phyloP scores from a whole-genome alignment of 1,140 invertebrate species.

The Ceratina japonica region DNA sequence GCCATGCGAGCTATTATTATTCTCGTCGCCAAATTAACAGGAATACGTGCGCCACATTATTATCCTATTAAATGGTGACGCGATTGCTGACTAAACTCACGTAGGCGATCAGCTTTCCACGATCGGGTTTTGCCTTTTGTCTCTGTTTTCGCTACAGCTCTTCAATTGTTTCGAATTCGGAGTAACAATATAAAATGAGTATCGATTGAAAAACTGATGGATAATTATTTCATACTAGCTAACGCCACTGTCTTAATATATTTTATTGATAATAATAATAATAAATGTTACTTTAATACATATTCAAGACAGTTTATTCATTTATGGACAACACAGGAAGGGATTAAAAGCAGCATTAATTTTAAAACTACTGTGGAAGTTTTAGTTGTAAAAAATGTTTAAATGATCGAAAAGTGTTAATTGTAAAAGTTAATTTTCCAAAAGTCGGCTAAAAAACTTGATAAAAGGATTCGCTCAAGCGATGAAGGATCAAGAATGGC shows the following conservation, averaged over 20 bases:
- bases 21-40: constrained; percentile 32
- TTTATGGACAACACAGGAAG: too few species aligned
- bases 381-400: too few species aligned
- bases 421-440: too few species aligned
- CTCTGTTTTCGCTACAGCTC: neutral
- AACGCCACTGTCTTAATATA: neutral
- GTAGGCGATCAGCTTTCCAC: neutral
- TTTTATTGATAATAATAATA: neutral
- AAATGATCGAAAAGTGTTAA: too few species aligned
- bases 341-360: too few species aligned
- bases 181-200: neutral
- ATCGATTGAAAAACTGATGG: neutral
- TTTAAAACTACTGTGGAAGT: too few species aligned
- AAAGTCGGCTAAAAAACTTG: too few species aligned
- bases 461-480: too few species aligned
- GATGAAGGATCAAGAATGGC: neutral
- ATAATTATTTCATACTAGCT: too few species aligned
- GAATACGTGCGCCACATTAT: constrained; percentile 28
- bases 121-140: neutral
- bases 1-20: constrained; percentile 7
- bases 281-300: neutral
- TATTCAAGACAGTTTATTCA: neutral
- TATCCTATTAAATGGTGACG: constrained; percentile 1
- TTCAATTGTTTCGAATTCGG: neutral
- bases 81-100: neutral